Conservation (phyloP, 2,113 vertebrate genomes). For the Balaeniceps rex region DNA sequence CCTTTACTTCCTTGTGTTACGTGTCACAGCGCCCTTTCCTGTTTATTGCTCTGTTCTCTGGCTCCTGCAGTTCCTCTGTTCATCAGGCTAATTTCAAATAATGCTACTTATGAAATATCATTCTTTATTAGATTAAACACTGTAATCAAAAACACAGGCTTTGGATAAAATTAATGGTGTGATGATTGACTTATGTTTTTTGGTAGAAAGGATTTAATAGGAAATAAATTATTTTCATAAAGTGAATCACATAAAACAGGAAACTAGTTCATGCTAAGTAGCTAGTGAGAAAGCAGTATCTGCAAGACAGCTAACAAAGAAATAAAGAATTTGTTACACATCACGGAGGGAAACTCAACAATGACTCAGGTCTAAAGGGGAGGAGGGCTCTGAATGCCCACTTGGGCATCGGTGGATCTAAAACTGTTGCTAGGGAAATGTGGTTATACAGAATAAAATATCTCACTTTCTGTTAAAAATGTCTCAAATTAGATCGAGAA, state of each 20-base stretch:
- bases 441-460: neutral
- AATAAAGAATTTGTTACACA: neutral
- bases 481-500: neutral
- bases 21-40: neutral
- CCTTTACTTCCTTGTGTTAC: neutral
- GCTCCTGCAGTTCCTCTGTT: neutral
- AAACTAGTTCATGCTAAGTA: neutral
- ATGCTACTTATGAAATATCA: neutral
- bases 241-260: neutral
- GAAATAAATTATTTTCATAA: neutral
- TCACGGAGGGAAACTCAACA: neutral
- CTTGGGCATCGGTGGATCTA: neutral
- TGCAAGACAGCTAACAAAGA: neutral
- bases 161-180: neutral
- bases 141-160: neutral
- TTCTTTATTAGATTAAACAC: neutral
- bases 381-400: neutral
- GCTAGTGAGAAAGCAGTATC: neutral
- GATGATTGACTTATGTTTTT: neutral
- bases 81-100: neutral
- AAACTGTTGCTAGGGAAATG: neutral
- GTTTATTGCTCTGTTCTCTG: neutral
- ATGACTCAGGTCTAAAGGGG: neutral
- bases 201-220: neutral
- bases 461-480: neutral